phyloP scores from a whole-genome alignment of 2,888 invertebrate species.

The Rhopalosiphum nymphaeae region DNA sequence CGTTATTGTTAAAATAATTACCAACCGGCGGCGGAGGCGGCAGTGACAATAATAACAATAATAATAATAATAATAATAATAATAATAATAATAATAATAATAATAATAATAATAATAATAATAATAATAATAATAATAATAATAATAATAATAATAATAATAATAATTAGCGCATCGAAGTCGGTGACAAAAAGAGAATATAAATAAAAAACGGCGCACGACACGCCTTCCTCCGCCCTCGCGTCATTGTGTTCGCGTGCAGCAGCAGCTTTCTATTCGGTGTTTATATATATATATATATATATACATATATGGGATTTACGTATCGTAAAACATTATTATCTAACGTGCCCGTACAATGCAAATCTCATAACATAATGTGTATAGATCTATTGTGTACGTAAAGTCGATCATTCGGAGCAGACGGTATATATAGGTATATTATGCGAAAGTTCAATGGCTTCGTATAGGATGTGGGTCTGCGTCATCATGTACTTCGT shows the following conservation, averaged over 20 bases:
- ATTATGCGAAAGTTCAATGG: constrained; percentile 24
- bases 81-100: background rate
- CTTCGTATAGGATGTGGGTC: background rate
- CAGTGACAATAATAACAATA: background rate
- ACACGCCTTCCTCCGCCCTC: constrained; percentile 41
- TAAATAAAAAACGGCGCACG: background rate
- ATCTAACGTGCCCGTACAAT: background rate
- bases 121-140: background rate
- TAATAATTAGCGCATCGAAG: background rate
- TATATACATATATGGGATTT: background rate
- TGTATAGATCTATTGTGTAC: constrained; percentile 3
- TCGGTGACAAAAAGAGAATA: constrained; percentile 5
- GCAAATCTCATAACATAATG: background rate
- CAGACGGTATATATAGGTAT: background rate
- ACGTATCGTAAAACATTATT: background rate
- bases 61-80: background rate
- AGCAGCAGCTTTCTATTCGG: constrained; percentile 42
- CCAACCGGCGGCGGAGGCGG: background rate
- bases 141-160: background rate
- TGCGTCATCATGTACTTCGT: background rate
- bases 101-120: background rate
- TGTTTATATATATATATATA: background rate
- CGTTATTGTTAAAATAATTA: background rate
- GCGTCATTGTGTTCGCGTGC: constrained; percentile 27
- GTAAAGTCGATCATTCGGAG: background rate